Evolutionary conservation across 2,113 vertebrate genomes (phyloP).

Genomic region (Craseonycteris thonglongyai): DNA sequence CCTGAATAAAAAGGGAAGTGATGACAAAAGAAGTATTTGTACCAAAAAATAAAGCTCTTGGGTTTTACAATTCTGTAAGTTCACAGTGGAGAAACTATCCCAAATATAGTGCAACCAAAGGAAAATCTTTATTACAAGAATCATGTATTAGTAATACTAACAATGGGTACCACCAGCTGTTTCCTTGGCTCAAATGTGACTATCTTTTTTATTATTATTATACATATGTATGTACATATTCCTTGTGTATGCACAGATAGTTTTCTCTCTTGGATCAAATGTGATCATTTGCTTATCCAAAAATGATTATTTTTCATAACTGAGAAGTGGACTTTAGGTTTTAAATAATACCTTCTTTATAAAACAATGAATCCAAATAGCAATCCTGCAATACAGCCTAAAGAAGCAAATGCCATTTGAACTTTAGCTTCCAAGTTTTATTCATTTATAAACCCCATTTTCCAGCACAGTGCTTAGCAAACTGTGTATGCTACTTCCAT

Average conservation of each 20-base stretch:
- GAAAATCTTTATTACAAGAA: not conserved
- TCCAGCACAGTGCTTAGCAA: not conserved
- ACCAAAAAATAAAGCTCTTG: not conserved
- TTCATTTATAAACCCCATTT: not conserved
- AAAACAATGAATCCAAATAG: not conserved
- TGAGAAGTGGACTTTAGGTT: not conserved
- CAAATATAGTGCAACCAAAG: not conserved
- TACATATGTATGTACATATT: too few species aligned
- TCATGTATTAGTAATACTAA: not conserved
- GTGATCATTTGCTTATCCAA: not conserved
- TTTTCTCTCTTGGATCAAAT: not conserved
- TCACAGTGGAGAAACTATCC: not conserved
- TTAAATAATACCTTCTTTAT: not conserved
- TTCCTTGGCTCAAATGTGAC: not conserved
- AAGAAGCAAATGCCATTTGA: not conserved
- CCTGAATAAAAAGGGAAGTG: conserved; percentile 18
- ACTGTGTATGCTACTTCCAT: not conserved
- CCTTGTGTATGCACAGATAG: too few species aligned
- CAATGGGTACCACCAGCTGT: not conserved
- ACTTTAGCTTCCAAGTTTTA: not conserved
- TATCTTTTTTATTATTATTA: not conserved
- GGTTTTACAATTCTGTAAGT: not conserved
- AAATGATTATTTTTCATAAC: not conserved
- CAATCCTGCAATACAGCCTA: not conserved
- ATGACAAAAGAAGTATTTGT: not conserved